A percentile compares a stretch with the other conserved stretches of the same genome.
Conservation (phyloP, 2,113 vertebrate genomes). For the Channa maculata region DNA sequence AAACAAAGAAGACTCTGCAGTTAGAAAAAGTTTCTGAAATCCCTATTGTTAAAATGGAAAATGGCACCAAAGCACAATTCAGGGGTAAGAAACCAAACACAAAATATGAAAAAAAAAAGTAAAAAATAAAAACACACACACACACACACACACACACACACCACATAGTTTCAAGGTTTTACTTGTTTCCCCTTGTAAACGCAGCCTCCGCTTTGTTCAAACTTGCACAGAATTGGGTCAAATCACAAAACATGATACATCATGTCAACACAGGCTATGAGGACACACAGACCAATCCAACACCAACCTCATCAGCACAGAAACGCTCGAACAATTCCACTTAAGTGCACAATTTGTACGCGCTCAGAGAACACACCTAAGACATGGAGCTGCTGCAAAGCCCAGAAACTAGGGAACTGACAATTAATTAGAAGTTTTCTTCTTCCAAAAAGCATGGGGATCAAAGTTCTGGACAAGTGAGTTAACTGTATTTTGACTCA, state of each 20-base stretch:
- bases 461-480: too few species aligned
- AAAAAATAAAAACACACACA: neutral
- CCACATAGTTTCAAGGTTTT: slow-evolving; percentile 54
- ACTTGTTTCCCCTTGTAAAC: slow-evolving; percentile 48
- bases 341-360: neutral
- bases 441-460: too few species aligned
- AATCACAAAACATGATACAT: slow-evolving; percentile 59
- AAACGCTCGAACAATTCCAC: slow-evolving; percentile 19
- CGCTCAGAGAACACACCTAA: neutral
- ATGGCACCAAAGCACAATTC: slow-evolving; percentile 72
- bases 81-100: slow-evolving; percentile 38
- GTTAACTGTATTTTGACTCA: too few species aligned
- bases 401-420: neutral
- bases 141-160: slow-evolving; percentile 49
- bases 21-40: slow-evolving; percentile 72
- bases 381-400: slow-evolving; percentile 46
- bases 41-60: slow-evolving; percentile 58
- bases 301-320: slow-evolving; percentile 28
- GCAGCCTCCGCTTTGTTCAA: slow-evolving; percentile 48
- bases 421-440: too few species aligned
- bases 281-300: slow-evolving; percentile 55
- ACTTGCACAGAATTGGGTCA: slow-evolving; percentile 61
- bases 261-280: slow-evolving; percentile 61
- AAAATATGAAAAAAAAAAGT: neutral
- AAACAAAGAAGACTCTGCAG: slow-evolving; percentile 63